Percentiles rank a stretch among this genome's conserved stretches.
Conservation (phyloP, 2,113 vertebrate species). For the Vireo altiloquus region DNA sequence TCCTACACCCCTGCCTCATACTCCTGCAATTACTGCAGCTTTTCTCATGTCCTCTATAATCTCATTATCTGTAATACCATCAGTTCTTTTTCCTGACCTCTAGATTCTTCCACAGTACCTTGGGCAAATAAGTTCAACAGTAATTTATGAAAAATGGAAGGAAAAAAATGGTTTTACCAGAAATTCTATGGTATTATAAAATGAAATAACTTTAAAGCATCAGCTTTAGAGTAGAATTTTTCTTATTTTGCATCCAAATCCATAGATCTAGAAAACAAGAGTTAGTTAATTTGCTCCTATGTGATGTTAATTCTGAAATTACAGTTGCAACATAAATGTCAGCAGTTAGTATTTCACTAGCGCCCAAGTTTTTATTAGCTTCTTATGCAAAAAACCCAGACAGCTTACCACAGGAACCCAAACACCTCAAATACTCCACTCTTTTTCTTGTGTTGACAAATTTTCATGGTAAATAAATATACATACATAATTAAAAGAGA, state of each 20-base stretch:
- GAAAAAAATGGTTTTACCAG: not conserved
- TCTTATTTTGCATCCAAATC: not conserved
- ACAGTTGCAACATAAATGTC: not conserved
- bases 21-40: not conserved
- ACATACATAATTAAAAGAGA: not conserved
- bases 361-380: not conserved
- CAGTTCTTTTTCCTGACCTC: not conserved
- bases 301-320: not conserved
- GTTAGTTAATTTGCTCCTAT: not conserved
- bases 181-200: not conserved
- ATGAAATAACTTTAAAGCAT: not conserved
- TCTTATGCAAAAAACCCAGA: not conserved
- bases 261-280: not conserved
- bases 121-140: not conserved
- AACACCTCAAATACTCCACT: not conserved
- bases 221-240: not conserved
- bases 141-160: accelerated
- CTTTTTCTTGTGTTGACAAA: not conserved
- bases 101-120: not conserved
- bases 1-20: not conserved
- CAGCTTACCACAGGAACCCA: not conserved
- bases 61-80: not conserved
- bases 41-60: not conserved
- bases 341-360: not conserved
- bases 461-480: not conserved